Evolutionary conservation across 1,140 invertebrate species (phyloP).

Genomic region (Drosophila sp.): DNA sequence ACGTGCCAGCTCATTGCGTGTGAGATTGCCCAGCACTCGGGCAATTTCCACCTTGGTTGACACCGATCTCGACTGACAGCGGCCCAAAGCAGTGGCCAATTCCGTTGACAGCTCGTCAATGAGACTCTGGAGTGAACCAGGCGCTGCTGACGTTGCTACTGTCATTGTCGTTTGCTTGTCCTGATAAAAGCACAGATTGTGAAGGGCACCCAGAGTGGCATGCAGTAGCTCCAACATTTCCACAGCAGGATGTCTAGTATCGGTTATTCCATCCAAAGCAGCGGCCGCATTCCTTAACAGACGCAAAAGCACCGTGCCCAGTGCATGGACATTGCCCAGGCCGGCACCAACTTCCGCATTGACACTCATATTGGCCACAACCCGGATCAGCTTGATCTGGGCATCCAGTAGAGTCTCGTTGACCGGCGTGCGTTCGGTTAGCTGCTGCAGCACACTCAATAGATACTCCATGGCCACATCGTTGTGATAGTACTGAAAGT

Average conservation of each 20-base stretch:
- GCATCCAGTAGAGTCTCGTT: constrained; percentile 84
- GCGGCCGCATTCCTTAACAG: constrained; percentile 43
- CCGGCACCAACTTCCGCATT: constrained; percentile 88
- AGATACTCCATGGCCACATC: constrained; percentile 84
- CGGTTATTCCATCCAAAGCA: constrained; percentile 1
- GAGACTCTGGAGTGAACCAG: constrained; percentile 69
- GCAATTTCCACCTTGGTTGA: constrained; percentile 77
- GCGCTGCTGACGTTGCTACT: constrained; percentile 3
- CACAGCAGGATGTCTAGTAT: constrained; percentile 13
- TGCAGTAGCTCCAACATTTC: constrained; percentile 79
- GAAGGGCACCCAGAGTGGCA: constrained; percentile 80
- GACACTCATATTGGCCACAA: constrained; percentile 91
- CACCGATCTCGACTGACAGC: constrained; percentile 39
- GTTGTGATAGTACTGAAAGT: constrained; percentile 78
- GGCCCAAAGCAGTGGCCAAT: constrained; percentile 57
- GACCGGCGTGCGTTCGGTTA: constrained; percentile 53
- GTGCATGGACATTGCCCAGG: constrained; percentile 81
- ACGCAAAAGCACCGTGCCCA: constrained; percentile 75
- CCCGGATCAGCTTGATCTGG: constrained; percentile 86
- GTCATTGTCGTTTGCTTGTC: constrained; percentile 48
- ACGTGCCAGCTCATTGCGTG: constrained; percentile 77
- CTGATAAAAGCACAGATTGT: constrained; percentile 84
- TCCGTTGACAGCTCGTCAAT: constrained; percentile 65
- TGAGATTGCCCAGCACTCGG: constrained; percentile 84
- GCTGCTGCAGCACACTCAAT: constrained; percentile 69